These are phyloP conservation scores for Chaetophractus vellerosus DNA, from an alignment of 2,797 vertebrate species.

Conservation along the genomic window DNA sequence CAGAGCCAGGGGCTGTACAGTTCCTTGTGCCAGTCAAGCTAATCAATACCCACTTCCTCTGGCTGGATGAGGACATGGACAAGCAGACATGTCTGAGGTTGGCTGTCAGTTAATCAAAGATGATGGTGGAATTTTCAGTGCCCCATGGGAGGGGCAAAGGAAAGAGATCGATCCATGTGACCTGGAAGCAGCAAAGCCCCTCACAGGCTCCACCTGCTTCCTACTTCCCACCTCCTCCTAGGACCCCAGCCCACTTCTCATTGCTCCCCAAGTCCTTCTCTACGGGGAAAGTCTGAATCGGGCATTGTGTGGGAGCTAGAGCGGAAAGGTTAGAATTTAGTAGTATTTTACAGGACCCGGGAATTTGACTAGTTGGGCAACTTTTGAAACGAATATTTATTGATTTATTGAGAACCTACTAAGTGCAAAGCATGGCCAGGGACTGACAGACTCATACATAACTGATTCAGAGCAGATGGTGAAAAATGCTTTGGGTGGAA, in stretches of 20 bases:
- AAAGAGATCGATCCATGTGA: background rate
- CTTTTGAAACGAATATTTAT: conserved; percentile 19
- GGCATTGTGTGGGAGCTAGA: background rate
- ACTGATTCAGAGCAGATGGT: background rate
- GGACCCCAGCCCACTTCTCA: background rate
- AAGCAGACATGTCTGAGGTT: background rate
- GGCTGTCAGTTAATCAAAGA: conserved; percentile 68
- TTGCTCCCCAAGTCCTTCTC: background rate
- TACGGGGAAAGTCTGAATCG: background rate
- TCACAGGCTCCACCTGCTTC: background rate
- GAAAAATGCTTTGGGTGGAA: background rate
- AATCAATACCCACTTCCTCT: conserved; percentile 35
- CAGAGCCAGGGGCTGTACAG: background rate
- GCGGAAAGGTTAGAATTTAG: conserved; percentile 19
- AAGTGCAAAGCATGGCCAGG: background rate
- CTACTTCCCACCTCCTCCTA: too few relatives aligned
- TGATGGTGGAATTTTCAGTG: conserved; percentile 62
- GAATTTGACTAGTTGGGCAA: conserved; percentile 29
- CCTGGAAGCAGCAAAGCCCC: background rate
- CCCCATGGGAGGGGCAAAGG: background rate
- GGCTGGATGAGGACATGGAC: background rate
- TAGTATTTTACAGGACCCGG: conserved; percentile 1
- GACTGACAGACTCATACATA: background rate
- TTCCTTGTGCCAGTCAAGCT: background rate
- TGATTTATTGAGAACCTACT: conserved; percentile 4